Base-by-base conservation (phyloP, 2,797 vertebrate genomes). In the Champsocephalus gunnari region DNA sequence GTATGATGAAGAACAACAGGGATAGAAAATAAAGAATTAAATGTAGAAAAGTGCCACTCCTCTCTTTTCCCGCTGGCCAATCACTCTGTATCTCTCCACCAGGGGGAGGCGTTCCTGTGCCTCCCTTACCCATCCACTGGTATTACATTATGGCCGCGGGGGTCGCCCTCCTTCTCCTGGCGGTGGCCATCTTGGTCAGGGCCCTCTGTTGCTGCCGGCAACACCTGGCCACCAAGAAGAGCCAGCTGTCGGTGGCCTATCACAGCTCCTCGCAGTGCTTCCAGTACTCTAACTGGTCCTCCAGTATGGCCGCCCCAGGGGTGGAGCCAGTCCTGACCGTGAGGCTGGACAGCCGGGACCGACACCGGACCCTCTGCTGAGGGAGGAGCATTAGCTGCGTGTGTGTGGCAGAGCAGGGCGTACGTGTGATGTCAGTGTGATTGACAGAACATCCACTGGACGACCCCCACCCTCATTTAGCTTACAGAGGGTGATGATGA, bases 61-160 rank as follows among this genome's bases (percentile, higher is more conserved):
- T 88, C 88, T 85, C 86, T 89, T 81, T 89, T 89, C 88, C 83
- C 86, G 50, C 82, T 90, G 91, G 93, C 92, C 92, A 93, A 93
- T 91, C 80, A 86, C 63, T 94, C 79, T 99, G 96, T 98, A 96
- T 99, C 96, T 99, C 95, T 98, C 96, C 97, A 97, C 95, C 97
- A 99, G 97, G 97, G 96, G 97, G 96, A 96, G 96, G 96, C 95
- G 95, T 96, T 93, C 97, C 95, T 94, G 96, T 98, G 95, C 97
- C 97, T 95, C 97, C 97, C 93, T 96, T 99, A 92, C 97, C 97
- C 96, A 96, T 97, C 97, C 98, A 97, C 96, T 99, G 98, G 98
- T 99, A 99, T 98, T 99, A 99, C 97, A 96, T 98, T 93, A 97
- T 99, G 96, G 98, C 98, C 82, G 97, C 96, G 78, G 98, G 97